Percentiles rank a stretch among this genome's conserved stretches.
Conservation (phyloP, 2,113 vertebrate species). For the Apteryx mantelli region DNA sequence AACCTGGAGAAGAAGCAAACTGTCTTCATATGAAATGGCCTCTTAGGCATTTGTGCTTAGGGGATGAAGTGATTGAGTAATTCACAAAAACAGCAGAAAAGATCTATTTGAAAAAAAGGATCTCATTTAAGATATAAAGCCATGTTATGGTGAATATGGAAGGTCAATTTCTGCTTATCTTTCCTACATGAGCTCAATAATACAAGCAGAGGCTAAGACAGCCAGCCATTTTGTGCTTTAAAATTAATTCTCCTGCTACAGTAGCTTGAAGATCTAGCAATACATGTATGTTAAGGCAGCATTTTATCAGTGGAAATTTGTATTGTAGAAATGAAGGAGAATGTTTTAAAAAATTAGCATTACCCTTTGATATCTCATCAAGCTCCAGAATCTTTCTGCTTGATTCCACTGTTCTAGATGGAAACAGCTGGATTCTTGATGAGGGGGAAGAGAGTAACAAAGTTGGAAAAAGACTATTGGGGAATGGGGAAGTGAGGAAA, state of each 20-base stretch:
- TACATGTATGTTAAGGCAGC: background rate
- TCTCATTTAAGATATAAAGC: background rate
- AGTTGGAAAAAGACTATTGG: background rate
- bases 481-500: background rate
- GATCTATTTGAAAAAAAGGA: background rate
- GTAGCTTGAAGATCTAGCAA: background rate
- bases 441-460: background rate
- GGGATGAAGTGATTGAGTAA: background rate
- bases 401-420: fast-evolving
- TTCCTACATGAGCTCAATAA: background rate
- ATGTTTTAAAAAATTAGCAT: background rate
- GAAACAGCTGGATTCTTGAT: background rate
- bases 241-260: background rate
- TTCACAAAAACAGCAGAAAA: background rate
- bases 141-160: background rate
- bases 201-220: background rate
- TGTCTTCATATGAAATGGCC: background rate
- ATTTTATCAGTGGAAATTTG: background rate
- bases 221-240: background rate
- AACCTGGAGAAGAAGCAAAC: background rate
- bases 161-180: background rate
- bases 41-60: background rate
- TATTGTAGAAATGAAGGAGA: background rate
- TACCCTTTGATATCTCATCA: background rate
- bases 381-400: background rate